These are phyloP conservation scores for Scomberomorus guttatus DNA, from an alignment of 2,797 vertebrate genomes.

Conservation along the genomic window DNA sequence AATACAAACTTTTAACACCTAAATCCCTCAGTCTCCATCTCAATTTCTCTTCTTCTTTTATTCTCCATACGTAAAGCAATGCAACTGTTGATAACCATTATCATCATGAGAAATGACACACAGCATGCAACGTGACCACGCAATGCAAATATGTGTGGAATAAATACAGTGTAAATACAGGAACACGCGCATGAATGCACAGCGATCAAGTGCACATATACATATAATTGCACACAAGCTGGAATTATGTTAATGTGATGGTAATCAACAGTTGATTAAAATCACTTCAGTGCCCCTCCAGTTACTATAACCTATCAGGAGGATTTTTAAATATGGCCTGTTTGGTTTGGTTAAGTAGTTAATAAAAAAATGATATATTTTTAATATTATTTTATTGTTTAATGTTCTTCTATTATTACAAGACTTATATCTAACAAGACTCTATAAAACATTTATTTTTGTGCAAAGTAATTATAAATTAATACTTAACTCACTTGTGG, in stretches of 20 bases:
- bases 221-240: slow-evolving; percentile 44
- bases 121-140: background rate
- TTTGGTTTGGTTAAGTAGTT: no score
- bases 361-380: no score
- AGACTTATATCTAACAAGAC: no score
- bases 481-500: no score
- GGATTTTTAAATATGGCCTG: background rate
- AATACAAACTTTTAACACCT: background rate
- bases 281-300: slow-evolving; percentile 20
- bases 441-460: no score
- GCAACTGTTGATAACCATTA: background rate
- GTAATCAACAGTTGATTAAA: slow-evolving; percentile 50
- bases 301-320: background rate
- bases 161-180: slow-evolving; percentile 27
- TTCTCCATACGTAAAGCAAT: background rate
- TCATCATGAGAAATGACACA: background rate
- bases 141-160: slow-evolving; percentile 7
- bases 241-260: slow-evolving; percentile 45
- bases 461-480: no score
- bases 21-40: background rate
- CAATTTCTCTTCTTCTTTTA: background rate
- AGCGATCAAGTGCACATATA: slow-evolving; percentile 17
- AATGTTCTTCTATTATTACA: no score
- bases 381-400: no score
- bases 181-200: slow-evolving; percentile 28